phyloP scores from a whole-genome alignment of 2,797 vertebrate genomes.

The Iguana delicatissima region DNA sequence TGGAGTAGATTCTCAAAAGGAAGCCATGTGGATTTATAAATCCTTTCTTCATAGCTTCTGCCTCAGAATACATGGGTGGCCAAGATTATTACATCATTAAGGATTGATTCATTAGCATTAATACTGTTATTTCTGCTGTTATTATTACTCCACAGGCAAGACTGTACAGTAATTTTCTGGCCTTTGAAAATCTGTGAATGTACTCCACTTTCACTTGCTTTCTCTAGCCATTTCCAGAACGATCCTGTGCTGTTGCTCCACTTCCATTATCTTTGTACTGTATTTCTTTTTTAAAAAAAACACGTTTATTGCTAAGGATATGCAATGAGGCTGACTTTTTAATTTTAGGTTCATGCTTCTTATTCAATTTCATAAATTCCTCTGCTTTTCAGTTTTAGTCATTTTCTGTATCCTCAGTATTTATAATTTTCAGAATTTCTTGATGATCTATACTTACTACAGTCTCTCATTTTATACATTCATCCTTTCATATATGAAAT shows the following conservation, averaged over 20 bases:
- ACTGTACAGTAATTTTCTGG: neutral
- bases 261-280: neutral
- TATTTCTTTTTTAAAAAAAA: neutral
- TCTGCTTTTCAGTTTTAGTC: conserved; percentile 34
- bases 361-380: neutral
- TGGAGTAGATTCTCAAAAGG: neutral
- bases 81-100: neutral
- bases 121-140: neutral
- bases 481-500: neutral
- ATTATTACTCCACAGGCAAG: neutral
- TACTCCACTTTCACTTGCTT: neutral
- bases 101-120: neutral
- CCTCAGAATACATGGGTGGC: neutral
- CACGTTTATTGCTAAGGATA: neutral
- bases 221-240: neutral
- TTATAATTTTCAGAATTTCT: neutral
- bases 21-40: neutral
- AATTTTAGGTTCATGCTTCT: neutral
- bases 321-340: neutral
- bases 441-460: conserved; percentile 2
- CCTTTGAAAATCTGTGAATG: conserved; percentile 10
- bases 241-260: neutral
- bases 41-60: neutral
- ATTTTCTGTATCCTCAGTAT: neutral
- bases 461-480: neutral